Evolutionary conservation across 2,113 vertebrate genomes (phyloP).

Genomic region (Paracanthobrama guichenoti): DNA sequence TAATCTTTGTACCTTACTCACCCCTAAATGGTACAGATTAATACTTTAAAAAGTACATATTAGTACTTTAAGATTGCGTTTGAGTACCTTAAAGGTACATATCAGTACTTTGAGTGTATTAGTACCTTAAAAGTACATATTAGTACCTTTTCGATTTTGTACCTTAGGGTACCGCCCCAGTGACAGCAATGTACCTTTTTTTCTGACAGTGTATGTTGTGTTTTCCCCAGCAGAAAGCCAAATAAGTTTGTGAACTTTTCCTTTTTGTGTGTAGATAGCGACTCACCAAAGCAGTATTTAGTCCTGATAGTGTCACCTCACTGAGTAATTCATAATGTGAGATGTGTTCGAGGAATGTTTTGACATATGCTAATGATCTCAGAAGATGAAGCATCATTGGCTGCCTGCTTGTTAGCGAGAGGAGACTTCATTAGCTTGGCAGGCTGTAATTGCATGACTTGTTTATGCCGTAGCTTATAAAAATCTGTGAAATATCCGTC

Average conservation of each 20-base stretch:
- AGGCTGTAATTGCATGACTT: constrained; percentile 24
- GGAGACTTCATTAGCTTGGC: constrained; percentile 37
- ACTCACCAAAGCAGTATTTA: background rate
- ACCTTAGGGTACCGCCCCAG: no score
- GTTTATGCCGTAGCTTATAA: constrained; percentile 15
- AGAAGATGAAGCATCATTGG: constrained; percentile 9
- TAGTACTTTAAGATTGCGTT: no score
- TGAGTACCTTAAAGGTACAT: no score
- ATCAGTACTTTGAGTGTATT: no score
- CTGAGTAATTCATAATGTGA: constrained; percentile 8
- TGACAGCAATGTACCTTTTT: no score
- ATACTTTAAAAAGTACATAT: no score
- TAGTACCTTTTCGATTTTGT: no score
- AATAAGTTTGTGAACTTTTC: background rate
- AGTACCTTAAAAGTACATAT: no score
- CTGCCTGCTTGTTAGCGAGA: constrained; percentile 3
- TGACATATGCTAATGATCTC: constrained; percentile 21
- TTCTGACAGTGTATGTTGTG: no score
- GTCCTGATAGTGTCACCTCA: constrained; percentile 15
- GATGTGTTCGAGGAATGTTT: background rate
- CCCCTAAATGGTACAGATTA: no score
- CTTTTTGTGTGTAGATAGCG: background rate
- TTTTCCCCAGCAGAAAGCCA: background rate
- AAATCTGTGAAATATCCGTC: constrained; percentile 42
- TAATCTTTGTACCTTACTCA: no score